These are phyloP conservation scores for Carpatolechia fugitivella DNA, from an alignment of 2,888 invertebrate species.

Conservation along the genomic window DNA sequence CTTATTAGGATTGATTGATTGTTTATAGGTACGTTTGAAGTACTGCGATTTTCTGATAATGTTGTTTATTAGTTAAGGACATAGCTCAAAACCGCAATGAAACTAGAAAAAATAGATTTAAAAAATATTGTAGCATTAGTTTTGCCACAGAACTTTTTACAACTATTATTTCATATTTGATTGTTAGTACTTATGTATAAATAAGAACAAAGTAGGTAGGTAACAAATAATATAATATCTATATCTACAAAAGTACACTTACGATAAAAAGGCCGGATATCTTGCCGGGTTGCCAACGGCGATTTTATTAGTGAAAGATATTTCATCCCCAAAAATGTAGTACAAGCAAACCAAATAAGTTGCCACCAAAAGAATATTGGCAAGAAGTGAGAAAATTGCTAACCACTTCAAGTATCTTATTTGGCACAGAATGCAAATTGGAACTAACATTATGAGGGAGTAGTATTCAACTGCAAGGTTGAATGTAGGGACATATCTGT, in stretches of 20 bases:
- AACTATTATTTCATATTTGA: too few species aligned
- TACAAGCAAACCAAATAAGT: slow-evolving; percentile 92
- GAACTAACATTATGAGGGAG: slow-evolving; percentile 58
- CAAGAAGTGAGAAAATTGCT: slow-evolving; percentile 92
- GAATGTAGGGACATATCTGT: slow-evolving; percentile 52
- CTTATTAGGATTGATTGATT: too few species aligned
- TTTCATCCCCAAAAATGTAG: slow-evolving; percentile 83
- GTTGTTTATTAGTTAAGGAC: slow-evolving; percentile 3
- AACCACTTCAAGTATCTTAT: slow-evolving; percentile 88
- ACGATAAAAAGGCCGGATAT: slow-evolving; percentile 91
- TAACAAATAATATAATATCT: too few species aligned
- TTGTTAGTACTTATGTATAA: too few species aligned
- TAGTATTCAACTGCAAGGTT: slow-evolving; percentile 63
- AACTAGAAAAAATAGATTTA: slow-evolving; percentile 8
- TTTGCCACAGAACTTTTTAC: too few species aligned
- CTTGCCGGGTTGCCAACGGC: slow-evolving; percentile 76
- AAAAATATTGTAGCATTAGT: too few species aligned
- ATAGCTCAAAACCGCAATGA: not conserved
- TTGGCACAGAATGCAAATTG: slow-evolving; percentile 61
- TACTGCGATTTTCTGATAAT: not conserved
- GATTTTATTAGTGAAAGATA: slow-evolving; percentile 69
- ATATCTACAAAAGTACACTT: slow-evolving; percentile 36
- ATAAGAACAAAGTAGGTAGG: too few species aligned
- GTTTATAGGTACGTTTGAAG: too few species aligned
- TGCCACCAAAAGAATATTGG: slow-evolving; percentile 89